These are phyloP conservation scores for Hyaena hyaena DNA, from an alignment of 2,113 vertebrate genomes.

Conservation along the genomic window DNA sequence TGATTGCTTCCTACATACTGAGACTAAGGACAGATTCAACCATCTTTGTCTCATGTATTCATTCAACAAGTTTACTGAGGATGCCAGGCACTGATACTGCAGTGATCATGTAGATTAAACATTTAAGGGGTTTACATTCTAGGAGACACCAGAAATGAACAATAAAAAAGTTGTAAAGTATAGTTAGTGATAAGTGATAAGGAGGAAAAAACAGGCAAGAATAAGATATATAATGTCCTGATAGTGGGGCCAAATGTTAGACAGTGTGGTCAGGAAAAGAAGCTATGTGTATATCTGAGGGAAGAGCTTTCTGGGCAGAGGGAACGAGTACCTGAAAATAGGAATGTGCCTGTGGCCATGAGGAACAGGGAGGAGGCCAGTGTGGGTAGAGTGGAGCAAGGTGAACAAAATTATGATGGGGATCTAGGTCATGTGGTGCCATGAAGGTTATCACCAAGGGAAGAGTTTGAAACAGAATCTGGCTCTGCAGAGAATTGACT, in stretches of 20 bases:
- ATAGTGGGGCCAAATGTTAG: not conserved
- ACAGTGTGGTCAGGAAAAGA: not conserved
- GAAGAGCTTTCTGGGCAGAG: not conserved
- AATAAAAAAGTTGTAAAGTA: not conserved
- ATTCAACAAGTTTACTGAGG: not conserved
- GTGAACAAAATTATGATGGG: too few relatives aligned
- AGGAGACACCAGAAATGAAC: not conserved
- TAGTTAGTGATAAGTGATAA: not conserved
- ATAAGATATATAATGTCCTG: not conserved
- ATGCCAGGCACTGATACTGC: not conserved
- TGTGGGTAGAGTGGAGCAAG: not conserved
- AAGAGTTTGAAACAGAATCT: not conserved
- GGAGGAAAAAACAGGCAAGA: not conserved
- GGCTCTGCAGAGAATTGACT: not conserved
- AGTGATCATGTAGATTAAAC: not conserved
- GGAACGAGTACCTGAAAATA: accelerated
- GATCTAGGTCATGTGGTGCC: accelerated
- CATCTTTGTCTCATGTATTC: not conserved
- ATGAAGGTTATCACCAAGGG: too few relatives aligned
- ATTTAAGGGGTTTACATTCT: not conserved
- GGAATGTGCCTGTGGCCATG: not conserved
- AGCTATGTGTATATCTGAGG: accelerated
- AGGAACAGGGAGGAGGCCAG: not conserved
- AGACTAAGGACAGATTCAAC: not conserved
- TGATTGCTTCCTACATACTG: not conserved